phyloP scores from a whole-genome alignment of 2,888 invertebrate genomes.

The Hoplodrina ambigua region DNA sequence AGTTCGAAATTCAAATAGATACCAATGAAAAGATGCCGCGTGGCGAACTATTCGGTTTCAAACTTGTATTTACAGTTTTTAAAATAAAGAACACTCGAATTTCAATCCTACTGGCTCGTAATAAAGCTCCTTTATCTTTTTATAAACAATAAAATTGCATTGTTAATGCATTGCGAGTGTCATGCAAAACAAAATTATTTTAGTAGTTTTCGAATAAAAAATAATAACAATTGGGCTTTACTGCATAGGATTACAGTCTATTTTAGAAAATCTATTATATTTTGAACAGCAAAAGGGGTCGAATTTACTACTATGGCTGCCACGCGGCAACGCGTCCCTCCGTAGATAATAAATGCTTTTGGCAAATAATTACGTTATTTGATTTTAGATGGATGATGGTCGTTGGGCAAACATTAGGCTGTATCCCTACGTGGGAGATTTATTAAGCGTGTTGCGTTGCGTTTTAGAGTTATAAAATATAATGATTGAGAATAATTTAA shows the following conservation, averaged over 20 bases:
- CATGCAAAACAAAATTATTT: conserved; percentile 38
- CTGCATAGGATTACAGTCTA: background rate
- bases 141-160: background rate
- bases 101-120: conserved; percentile 16
- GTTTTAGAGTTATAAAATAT: conserved; percentile 54
- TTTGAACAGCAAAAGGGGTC: conserved; percentile 50
- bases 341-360: conserved; percentile 88
- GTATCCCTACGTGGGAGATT: conserved; percentile 83
- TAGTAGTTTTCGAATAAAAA: conserved; percentile 8
- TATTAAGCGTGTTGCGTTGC: conserved; percentile 67
- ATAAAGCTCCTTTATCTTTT: conserved; percentile 35
- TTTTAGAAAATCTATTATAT: conserved; percentile 8
- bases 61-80: conserved; percentile 39
- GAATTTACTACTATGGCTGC: conserved; percentile 68
- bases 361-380: conserved; percentile 89
- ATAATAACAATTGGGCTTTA: conserved; percentile 18
- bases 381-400: conserved; percentile 89
- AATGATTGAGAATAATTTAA: conserved; percentile 23
- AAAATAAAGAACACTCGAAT: conserved; percentile 35
- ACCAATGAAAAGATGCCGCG: conserved; percentile 87
- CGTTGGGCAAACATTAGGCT: conserved; percentile 79
- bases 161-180: conserved; percentile 44
- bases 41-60: conserved; percentile 75
- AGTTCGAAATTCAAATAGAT: conserved; percentile 88
- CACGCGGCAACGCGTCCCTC: conserved; percentile 85